phyloP scores from a whole-genome alignment of 2,797 vertebrate species.

The Discoglossus pictus region DNA sequence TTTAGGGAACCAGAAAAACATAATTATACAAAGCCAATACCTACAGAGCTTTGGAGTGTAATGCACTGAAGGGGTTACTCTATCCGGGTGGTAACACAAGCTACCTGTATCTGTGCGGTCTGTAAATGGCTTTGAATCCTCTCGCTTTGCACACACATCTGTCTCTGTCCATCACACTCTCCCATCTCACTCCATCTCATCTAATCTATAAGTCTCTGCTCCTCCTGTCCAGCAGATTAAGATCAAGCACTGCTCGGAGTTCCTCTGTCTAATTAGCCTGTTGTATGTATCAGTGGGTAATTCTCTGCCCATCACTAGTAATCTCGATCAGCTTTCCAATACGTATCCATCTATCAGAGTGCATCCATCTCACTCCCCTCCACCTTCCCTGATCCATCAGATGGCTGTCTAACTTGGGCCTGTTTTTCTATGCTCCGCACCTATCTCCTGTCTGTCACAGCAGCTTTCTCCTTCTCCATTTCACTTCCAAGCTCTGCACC shows the following conservation, averaged over 20 bases:
- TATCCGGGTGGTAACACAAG: neutral
- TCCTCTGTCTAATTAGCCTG: constrained; percentile 39
- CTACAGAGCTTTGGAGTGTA: too few relatives aligned
- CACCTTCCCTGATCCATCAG: constrained; percentile 36
- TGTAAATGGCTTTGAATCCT: constrained; percentile 27
- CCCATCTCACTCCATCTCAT: constrained; percentile 34
- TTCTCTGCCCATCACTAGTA: constrained; percentile 37
- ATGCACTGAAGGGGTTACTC: neutral
- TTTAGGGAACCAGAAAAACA: too few relatives aligned
- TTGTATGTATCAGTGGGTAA: constrained; percentile 44
- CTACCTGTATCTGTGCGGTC: constrained; percentile 6
- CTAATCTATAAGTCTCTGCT: constrained; percentile 40
- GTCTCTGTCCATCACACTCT: constrained; percentile 23
- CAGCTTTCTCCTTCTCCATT: constrained; percentile 43
- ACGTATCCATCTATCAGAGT: constrained; percentile 26
- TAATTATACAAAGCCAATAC: too few relatives aligned
- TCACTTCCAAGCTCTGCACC: constrained; percentile 41
- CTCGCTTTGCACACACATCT: constrained; percentile 11
- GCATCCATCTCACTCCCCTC: constrained; percentile 16
- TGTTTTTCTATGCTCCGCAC: constrained; percentile 32
- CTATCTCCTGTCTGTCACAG: constrained; percentile 47
- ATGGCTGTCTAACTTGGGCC: constrained; percentile 37
- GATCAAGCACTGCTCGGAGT: constrained; percentile 41
- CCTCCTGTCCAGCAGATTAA: constrained; percentile 39
- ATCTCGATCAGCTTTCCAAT: constrained; percentile 44